Evolutionary conservation across 1,140 invertebrate species (phyloP), one percentile per base, ranked within the genome.

Genomic region (Muscidifurax raptorellus): DNA sequence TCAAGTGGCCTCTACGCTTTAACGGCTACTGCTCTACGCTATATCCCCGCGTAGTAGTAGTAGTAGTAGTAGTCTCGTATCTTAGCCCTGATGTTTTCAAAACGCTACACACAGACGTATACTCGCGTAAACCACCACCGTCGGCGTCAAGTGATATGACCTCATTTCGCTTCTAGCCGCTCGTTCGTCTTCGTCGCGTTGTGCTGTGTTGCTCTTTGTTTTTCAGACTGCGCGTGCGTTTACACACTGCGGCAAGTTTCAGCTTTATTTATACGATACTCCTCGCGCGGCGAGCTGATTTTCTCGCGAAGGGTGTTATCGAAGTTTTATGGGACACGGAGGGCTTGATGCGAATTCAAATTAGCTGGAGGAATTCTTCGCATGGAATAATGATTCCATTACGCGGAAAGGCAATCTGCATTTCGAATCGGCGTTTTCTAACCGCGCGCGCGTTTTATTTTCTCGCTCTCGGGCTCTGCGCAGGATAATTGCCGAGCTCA

Each of bases 371-470:
- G 27, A 28, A 27, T 76, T 76, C 5, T 18, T 28, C 52, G 36
- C 22, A 47, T 76, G 27, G n/a, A 25, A 75, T 47, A 44, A 47
- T 76, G 74, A 44, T 44, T 47, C 36, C 74, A 47, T 47, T 76
- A 76, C 6, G 5, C 3, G 74, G 10, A 44, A 12, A 47, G 1
- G 1, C 25, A 76, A 76, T 47, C 40, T 76, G 28, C 74, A 47
- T 47, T 47, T 28, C 36, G 40, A 76, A 76, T 72, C 30, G 3
- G 6, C 32, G 28, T 72, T 72, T 47, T 75, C 40, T 47, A 75
- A 75, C 32, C 9, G 13, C n/a, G n/a, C 40, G 6, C 4, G 36
- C n/a, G 7, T 76, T 44, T 76, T 52, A 76, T 47, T 76, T 76
- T 76, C 25, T 52, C 15, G 0, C 44, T 76, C 25, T 59, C 5